Conservation (phyloP, 1,140 invertebrate species). For the Venturia canescens region DNA sequence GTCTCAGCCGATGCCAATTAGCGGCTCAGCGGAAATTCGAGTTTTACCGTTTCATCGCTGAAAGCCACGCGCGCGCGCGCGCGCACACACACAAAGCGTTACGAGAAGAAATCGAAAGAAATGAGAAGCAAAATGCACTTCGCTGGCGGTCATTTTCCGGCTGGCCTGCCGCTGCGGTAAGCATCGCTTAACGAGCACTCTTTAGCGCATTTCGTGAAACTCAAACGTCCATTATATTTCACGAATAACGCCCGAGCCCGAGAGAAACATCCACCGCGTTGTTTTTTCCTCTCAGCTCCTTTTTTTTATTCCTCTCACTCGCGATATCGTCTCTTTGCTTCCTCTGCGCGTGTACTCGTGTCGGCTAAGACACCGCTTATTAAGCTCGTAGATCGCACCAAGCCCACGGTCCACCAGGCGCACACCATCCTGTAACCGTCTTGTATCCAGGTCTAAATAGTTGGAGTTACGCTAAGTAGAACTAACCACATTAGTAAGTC, state of each 20-base stretch:
- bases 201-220: slow-evolving; percentile 72
- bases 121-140: not conserved
- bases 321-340: slow-evolving; percentile 9
- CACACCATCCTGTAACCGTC: slow-evolving; percentile 63
- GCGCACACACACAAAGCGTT: too few species aligned
- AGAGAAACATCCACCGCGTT: not conserved
- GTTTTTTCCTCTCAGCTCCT: slow-evolving; percentile 39
- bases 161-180: not conserved
- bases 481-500: slow-evolving; percentile 77
- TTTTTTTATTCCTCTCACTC: slow-evolving; percentile 33
- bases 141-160: slow-evolving; percentile 27
- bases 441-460: slow-evolving; percentile 75
- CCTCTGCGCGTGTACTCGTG: not conserved
- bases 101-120: not conserved
- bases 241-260: not conserved
- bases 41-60: slow-evolving; percentile 12
- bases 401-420: not conserved
- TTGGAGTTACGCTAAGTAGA: slow-evolving; percentile 75
- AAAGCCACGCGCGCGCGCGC: too few species aligned
- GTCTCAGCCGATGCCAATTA: slow-evolving; percentile 1
- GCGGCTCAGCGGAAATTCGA: slow-evolving; percentile 17
- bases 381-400: slow-evolving; percentile 13
- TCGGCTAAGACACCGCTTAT: not conserved
- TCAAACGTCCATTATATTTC: slow-evolving; percentile 21
- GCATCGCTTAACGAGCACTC: slow-evolving; percentile 66